phyloP scores from a whole-genome alignment of 2,888 invertebrate species.

The Bellardia pandia region DNA sequence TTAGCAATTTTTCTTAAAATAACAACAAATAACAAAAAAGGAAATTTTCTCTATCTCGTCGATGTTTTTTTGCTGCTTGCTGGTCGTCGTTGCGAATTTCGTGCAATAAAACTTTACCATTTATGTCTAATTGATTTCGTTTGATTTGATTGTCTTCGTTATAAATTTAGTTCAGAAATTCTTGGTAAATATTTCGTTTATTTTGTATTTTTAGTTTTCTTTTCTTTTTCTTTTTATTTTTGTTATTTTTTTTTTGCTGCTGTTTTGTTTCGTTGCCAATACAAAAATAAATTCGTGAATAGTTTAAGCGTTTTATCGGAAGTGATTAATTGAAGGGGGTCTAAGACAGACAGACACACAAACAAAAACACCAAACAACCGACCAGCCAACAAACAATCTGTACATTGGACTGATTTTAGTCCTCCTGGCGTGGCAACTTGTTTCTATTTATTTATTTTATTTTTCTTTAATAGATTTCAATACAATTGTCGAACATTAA shows the following conservation, averaged over 20 bases:
- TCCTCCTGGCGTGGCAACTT: constrained; percentile 12
- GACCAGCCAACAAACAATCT: constrained; percentile 17
- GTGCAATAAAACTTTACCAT: constrained; percentile 68
- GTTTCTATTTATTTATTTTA: neutral
- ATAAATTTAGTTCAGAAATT: constrained; percentile 66
- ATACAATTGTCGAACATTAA: constrained; percentile 57
- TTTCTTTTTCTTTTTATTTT: constrained; percentile 9
- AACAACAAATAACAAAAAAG: neutral
- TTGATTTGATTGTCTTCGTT: constrained; percentile 52
- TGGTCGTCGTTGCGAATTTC: constrained; percentile 18
- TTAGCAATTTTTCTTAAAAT: constrained; percentile 65
- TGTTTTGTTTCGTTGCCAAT: constrained; percentile 63
- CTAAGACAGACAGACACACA: constrained; percentile 41
- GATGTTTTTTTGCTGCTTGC: constrained; percentile 24
- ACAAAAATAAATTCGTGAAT: constrained; percentile 65
- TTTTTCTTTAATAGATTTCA: constrained; percentile 8
- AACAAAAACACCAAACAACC: neutral
- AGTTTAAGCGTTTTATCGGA: constrained; percentile 69
- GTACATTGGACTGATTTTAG: constrained; percentile 48
- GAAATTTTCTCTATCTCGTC: constrained; percentile 50
- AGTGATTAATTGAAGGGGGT: constrained; percentile 73
- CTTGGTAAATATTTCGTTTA: constrained; percentile 52
- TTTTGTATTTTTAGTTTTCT: constrained; percentile 33
- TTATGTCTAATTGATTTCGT: constrained; percentile 68
- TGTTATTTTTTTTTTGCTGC: constrained; percentile 20